phyloP scores from a whole-genome alignment of 2,113 vertebrate genomes.

The Eurystomus gularis region DNA sequence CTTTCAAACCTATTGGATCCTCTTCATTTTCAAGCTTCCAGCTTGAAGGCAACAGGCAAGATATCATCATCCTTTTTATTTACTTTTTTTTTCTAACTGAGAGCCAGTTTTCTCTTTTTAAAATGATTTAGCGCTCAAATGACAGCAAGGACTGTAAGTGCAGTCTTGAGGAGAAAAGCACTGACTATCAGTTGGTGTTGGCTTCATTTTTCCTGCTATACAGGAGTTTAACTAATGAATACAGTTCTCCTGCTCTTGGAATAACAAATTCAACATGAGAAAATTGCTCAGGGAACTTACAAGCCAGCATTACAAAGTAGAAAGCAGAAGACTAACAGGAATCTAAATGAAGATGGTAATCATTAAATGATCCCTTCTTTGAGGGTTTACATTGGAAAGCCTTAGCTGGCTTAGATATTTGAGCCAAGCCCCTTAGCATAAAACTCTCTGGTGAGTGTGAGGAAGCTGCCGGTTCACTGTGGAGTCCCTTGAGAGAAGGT shows the following conservation, averaged over 20 bases:
- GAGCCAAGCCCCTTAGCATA: conserved; percentile 1
- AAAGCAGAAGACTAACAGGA: background rate
- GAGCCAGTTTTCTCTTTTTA: background rate
- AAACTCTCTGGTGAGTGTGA: background rate
- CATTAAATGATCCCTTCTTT: conserved; percentile 25
- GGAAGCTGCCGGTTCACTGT: conserved; percentile 13
- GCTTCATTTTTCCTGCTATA: background rate
- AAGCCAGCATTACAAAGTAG: background rate
- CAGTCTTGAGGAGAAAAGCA: background rate
- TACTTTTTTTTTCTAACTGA: background rate
- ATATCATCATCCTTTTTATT: background rate
- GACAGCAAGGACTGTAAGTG: background rate
- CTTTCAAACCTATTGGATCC: background rate
- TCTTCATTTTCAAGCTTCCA: background rate
- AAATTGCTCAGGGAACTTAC: background rate
- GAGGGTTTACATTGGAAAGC: conserved; percentile 50
- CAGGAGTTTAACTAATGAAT: background rate
- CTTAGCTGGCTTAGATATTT: conserved; percentile 15
- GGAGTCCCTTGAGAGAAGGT: background rate
- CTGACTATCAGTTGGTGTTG: background rate
- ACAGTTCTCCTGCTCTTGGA: background rate
- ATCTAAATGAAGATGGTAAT: background rate
- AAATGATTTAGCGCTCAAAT: background rate
- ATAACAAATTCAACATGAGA: conserved; percentile 16
- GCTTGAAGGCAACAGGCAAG: background rate